Base-by-base conservation (phyloP, 1,140 invertebrate species). In the Teleopsis dalmanni region DNA sequence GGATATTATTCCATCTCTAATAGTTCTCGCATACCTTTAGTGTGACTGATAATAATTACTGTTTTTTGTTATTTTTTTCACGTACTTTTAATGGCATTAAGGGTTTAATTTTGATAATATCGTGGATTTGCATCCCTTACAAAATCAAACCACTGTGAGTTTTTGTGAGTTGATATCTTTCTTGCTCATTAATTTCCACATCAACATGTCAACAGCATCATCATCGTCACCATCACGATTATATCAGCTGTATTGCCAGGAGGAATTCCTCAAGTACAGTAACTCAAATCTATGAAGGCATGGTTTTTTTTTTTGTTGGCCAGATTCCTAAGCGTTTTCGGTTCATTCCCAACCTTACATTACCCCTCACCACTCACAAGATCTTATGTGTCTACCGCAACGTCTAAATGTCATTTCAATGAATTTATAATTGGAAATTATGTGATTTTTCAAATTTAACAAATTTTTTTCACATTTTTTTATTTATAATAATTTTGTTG, bases 371-470 rank as follows among this genome's bases (percentile, higher is more conserved):
- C 11, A 26, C 10, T 31, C 29, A 9, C 29, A 31, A 9, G 9
- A 9, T 31, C 29, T 31, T 31, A 9, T 31, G 9, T 31, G 29
- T n/a, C n/a, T 31, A 9, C 34, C 19, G 50, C 53, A 40, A 55
- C 47, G 53, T 50, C 50, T 54, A 65, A 65, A 65, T 65, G 62
- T 62, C 62, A 65, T 65, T 65, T 65, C 62, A 60, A 65, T 65
- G 62, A 65, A 65, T 65, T 60, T 65, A 65, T 65, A 65, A 65
- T 65, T 65, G 62, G 58, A 47, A 64, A 55, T 58, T 59, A 58
- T 61, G 53, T 57, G 53, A 16, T 26, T 37, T 47, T 38, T 37
- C 25, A n/a, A n/a, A n/a, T n/a, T n/a, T n/a, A n/a, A n/a, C n/a
- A n/a, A n/a, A n/a, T n/a, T n/a, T n/a, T n/a, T n/a, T n/a, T n/a